phyloP scores from a whole-genome alignment of 2,797 vertebrate species.

The Urophycis tenuis region DNA sequence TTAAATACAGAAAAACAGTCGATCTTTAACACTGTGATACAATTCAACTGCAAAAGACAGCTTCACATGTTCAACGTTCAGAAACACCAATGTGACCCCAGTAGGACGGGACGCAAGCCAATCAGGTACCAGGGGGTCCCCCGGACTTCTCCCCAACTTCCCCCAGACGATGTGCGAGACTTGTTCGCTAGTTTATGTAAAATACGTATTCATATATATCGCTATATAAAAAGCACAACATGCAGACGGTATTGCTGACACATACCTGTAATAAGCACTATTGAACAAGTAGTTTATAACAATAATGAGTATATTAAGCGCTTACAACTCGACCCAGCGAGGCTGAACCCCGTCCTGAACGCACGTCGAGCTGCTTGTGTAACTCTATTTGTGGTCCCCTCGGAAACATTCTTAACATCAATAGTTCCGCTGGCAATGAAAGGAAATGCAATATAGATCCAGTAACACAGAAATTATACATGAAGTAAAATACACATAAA shows the following conservation, averaged over 20 bases:
- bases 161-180: too few species aligned
- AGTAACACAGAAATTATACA: background rate
- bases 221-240: background rate
- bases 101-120: background rate
- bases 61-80: background rate
- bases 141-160: background rate
- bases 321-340: background rate
- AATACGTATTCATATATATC: background rate
- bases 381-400: slow-evolving; percentile 22
- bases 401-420: background rate
- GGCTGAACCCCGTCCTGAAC: background rate
- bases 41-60: background rate
- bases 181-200: background rate
- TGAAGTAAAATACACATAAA: background rate
- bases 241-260: background rate
- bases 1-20: background rate
- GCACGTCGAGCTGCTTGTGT: slow-evolving; percentile 21
- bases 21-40: background rate
- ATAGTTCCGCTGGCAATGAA: slow-evolving; percentile 34
- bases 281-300: background rate
- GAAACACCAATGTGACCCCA: background rate
- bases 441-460: background rate
- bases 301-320: background rate
- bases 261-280: background rate
- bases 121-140: too few species aligned